Evolutionary conservation across 2,113 vertebrate genomes (phyloP).

Genomic region (Chaetorhynchus papuensis): DNA sequence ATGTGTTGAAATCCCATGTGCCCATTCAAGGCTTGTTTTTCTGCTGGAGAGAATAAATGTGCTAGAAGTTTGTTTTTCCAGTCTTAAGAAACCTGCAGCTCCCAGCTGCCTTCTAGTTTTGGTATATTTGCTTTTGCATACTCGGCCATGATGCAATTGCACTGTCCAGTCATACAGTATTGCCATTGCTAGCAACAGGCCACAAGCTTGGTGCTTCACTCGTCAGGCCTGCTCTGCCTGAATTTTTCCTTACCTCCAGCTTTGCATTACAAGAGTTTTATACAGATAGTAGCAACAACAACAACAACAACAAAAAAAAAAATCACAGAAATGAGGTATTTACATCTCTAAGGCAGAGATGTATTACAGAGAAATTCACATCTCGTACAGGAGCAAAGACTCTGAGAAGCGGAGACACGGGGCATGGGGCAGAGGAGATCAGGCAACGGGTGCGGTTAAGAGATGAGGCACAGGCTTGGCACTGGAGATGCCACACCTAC

Average conservation of each 20-base stretch:
- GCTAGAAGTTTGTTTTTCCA: not conserved
- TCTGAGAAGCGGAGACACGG: not conserved
- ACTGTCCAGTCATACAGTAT: not conserved
- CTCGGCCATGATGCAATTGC: not conserved
- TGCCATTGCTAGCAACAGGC: not conserved
- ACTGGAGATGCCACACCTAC: not conserved
- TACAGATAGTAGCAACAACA: not conserved
- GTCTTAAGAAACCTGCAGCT: not conserved
- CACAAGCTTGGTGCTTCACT: not conserved
- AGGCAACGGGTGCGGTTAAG: not conserved
- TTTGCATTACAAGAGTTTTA: not conserved
- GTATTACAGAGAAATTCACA: not conserved
- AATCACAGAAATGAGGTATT: accelerated
- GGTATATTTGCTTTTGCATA: not conserved
- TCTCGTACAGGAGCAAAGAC: not conserved
- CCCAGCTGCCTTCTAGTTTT: not conserved
- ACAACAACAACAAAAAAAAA: not conserved
- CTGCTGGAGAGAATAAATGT: not conserved
- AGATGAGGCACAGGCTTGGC: not conserved
- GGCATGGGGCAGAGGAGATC: not conserved
- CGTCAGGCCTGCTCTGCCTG: not conserved
- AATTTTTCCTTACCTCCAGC: not conserved
- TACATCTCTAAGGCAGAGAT: accelerated
- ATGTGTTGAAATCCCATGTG: not conserved
- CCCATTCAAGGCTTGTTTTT: not conserved